phyloP scores from a whole-genome alignment of 2,797 vertebrate species.

The Okamejei kenojei region DNA sequence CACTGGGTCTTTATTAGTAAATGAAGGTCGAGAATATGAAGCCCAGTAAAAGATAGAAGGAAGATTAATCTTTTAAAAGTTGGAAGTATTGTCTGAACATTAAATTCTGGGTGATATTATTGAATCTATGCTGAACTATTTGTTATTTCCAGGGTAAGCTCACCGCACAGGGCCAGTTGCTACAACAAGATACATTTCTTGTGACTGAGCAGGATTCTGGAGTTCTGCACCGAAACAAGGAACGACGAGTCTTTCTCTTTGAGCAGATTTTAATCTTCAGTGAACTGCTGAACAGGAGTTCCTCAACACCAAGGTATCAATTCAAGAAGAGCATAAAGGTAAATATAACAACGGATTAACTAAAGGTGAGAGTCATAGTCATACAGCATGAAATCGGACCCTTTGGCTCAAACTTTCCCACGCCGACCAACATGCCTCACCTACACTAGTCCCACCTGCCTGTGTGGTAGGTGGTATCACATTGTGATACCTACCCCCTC shows the following conservation, averaged over 20 bases:
- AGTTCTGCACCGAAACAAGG: constrained; percentile 85
- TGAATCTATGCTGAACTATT: not conserved
- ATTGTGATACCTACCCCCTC: too few relatives aligned
- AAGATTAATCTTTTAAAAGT: not conserved
- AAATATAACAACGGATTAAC: constrained; percentile 41
- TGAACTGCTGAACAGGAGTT: constrained; percentile 89
- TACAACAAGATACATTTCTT: constrained; percentile 96
- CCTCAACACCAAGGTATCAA: constrained; percentile 85
- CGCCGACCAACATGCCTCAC: too few relatives aligned
- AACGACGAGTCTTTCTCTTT: constrained; percentile 91
- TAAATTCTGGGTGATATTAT: not conserved
- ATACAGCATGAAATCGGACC: too few relatives aligned
- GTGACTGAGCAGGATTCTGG: constrained; percentile 86
- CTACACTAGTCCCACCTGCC: too few relatives aligned
- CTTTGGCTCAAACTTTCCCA: too few relatives aligned
- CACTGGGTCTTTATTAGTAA: not conserved
- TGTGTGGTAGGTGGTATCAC: too few relatives aligned
- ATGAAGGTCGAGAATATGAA: not conserved
- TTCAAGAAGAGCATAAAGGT: constrained; percentile 98
- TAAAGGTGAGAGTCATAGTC: not conserved
- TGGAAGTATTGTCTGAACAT: not conserved
- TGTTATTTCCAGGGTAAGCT: constrained; percentile 74
- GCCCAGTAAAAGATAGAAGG: not conserved
- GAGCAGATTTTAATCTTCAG: constrained; percentile 98
- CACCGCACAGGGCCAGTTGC: constrained; percentile 87